A percentile compares a stretch with the other conserved stretches of the same genome.
Conservation (phyloP, 1,140 invertebrate genomes). For the Argopecten irradians region DNA sequence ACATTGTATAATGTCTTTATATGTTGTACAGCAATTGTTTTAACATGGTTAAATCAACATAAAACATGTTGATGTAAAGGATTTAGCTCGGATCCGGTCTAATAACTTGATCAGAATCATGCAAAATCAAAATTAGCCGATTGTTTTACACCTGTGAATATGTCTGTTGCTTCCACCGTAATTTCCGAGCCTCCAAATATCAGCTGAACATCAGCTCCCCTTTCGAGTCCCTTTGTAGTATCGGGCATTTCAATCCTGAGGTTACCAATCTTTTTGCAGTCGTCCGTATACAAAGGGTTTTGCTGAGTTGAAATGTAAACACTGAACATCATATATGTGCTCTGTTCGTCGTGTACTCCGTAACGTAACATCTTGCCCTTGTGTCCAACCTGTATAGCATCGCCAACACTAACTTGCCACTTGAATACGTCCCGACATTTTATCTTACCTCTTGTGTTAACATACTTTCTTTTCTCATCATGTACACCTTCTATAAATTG, state of each 20-base stretch:
- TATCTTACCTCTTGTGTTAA: neutral
- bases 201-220: neutral
- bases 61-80: too few relatives aligned
- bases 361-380: neutral
- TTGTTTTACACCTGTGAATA: neutral
- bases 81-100: too few relatives aligned
- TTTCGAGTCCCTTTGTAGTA: neutral
- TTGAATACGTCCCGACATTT: constrained; percentile 29
- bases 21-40: too few relatives aligned
- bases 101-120: too few relatives aligned
- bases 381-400: neutral
- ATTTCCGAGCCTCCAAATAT: constrained; percentile 37
- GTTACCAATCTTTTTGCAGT: neutral
- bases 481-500: constrained; percentile 27
- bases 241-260: neutral
- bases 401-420: neutral
- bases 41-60: too few relatives aligned
- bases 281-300: neutral
- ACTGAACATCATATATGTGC: neutral
- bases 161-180: constrained; percentile 23
- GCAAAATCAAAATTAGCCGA: constrained; percentile 19
- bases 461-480: neutral
- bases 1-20: too few relatives aligned
- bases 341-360: neutral
- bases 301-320: constrained; percentile 4